phyloP scores from a whole-genome alignment of 2,888 invertebrate species.

The Eupithecia vulgata region DNA sequence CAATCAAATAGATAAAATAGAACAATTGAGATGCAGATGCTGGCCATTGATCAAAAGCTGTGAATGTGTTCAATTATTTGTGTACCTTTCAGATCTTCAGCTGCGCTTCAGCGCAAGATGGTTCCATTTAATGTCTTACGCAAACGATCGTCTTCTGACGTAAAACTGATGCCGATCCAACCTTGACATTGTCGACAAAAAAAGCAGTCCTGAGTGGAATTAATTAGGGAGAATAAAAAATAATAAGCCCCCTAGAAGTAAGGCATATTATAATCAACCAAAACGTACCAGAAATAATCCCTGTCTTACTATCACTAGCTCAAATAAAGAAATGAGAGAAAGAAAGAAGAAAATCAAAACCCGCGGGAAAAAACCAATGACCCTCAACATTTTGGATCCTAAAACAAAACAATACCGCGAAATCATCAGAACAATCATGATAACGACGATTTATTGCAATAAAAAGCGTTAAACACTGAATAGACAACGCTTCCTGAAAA shows the following conservation, averaged over 20 bases:
- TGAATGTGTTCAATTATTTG: constrained; percentile 4
- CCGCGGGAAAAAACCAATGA: background rate
- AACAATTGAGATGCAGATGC: constrained; percentile 42
- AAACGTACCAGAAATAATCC: background rate
- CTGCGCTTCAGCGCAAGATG: background rate
- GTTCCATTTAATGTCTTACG: background rate
- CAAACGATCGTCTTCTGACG: background rate
- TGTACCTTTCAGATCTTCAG: background rate
- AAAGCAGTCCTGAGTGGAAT: background rate
- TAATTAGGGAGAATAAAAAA: background rate
- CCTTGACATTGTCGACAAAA: constrained; percentile 10
- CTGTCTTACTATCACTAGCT: background rate
- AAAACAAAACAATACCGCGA: background rate
- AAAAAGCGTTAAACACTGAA: background rate
- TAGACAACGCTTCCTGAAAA: constrained; percentile 29
- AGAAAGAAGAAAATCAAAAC: background rate
- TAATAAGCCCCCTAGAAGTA: background rate
- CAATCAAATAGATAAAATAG: constrained; percentile 49
- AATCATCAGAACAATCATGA: background rate
- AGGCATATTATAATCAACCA: background rate
- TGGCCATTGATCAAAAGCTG: constrained; percentile 38
- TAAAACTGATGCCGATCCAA: background rate
- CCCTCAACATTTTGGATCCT: background rate
- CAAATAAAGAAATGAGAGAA: background rate
- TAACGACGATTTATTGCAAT: background rate